Evolutionary conservation across 2,888 invertebrate genomes (phyloP).

Genomic region (Stenchaetothrips biformis): DNA sequence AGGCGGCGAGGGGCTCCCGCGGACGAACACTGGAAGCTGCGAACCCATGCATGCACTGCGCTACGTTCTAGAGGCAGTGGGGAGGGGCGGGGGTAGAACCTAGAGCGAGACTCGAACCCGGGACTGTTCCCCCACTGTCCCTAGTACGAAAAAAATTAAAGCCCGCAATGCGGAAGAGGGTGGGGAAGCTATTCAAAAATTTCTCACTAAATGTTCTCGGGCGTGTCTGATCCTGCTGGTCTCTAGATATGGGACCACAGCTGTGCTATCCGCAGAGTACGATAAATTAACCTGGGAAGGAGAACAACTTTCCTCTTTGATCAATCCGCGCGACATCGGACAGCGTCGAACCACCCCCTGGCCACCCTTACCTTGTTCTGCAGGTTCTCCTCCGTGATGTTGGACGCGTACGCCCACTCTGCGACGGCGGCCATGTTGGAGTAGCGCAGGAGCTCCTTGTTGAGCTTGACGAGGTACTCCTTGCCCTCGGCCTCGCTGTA

Average conservation of each 20-base stretch:
- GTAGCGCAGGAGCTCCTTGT: slow-evolving; percentile 55
- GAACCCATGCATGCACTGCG: no score
- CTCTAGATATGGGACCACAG: no score
- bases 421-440: slow-evolving; percentile 58
- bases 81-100: no score
- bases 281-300: neutral
- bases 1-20: slow-evolving; percentile 30
- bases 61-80: no score
- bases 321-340: no score
- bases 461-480: slow-evolving; percentile 58
- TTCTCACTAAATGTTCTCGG: neutral
- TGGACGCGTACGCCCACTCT: slow-evolving; percentile 70
- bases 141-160: neutral
- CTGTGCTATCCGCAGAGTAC: no score
- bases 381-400: slow-evolving; percentile 68
- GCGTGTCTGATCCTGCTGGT: neutral
- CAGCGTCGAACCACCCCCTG: no score
- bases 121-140: neutral
- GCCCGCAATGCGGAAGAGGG: neutral
- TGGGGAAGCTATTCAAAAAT: neutral
- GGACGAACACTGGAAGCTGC: slow-evolving; percentile 19
- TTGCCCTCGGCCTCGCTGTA: neutral
- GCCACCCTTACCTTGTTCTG: slow-evolving; percentile 48
- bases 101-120: no score
- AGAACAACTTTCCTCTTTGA: neutral